Conservation (phyloP, 2,888 invertebrate genomes). For the Imbricaverruca yamaguchii region DNA sequence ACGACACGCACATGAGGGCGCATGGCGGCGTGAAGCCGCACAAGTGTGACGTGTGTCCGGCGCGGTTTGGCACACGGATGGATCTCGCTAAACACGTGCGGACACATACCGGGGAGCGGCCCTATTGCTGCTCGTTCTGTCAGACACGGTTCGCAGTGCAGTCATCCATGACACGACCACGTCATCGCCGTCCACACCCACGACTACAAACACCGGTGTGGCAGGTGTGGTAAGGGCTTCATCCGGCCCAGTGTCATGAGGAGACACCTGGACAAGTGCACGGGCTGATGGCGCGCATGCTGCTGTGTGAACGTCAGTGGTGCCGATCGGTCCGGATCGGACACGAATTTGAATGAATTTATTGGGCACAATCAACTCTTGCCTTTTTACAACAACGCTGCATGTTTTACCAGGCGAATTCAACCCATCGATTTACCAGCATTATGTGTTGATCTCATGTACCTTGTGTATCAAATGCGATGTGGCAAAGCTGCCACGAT, state of each 20-base stretch:
- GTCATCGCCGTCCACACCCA: background rate
- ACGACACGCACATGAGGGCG: background rate
- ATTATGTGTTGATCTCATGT: too few species aligned
- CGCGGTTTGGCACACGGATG: background rate
- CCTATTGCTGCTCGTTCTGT: background rate
- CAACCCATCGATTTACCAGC: too few species aligned
- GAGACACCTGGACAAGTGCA: background rate
- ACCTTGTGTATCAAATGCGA: too few species aligned
- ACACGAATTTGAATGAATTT: too few species aligned
- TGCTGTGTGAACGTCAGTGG: too few species aligned
- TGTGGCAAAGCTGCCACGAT: too few species aligned
- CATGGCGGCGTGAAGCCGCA: background rate
- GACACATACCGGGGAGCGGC: slow-evolving; percentile 2
- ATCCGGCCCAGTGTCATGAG: background rate
- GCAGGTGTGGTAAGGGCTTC: background rate
- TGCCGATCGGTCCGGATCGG: too few species aligned
- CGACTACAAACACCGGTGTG: background rate
- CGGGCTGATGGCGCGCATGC: background rate
- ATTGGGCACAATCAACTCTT: too few species aligned
- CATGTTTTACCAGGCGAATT: too few species aligned
- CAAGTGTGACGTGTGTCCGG: background rate
- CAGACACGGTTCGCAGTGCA: background rate
- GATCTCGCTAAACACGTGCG: background rate
- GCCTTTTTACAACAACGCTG: too few species aligned
- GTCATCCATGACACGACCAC: background rate